phyloP scores from a whole-genome alignment of 2,888 invertebrate genomes.

The Bugula neritina region DNA sequence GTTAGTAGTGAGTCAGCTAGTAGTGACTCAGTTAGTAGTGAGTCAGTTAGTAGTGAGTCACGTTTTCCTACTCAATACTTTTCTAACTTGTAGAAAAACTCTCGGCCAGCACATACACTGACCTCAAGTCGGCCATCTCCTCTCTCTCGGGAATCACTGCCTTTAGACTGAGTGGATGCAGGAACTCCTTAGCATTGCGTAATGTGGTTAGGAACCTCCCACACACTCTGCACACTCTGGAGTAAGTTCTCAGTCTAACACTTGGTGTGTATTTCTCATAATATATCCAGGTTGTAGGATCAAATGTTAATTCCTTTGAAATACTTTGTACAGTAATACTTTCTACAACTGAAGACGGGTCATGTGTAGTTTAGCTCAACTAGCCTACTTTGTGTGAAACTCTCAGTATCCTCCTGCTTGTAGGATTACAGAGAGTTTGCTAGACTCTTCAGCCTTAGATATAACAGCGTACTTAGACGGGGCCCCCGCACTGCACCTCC shows the following conservation, averaged over 20 bases:
- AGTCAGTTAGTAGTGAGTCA: not conserved
- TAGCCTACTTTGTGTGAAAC: no score
- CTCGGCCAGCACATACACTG: conserved; percentile 15
- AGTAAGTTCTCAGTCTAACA: conserved; percentile 6
- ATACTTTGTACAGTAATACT: no score
- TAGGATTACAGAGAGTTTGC: conserved; percentile 35
- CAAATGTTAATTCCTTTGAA: no score
- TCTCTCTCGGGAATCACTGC: conserved; percentile 9
- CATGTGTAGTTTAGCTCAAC: no score
- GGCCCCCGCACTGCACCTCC: conserved; percentile 31
- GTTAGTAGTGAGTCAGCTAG: not conserved
- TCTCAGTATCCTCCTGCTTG: no score
- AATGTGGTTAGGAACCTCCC: conserved; percentile 15
- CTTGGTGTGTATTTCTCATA: no score
- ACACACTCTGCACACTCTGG: not conserved
- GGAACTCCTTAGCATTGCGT: conserved; percentile 10
- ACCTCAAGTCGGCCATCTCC: conserved; percentile 17
- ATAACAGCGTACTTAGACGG: conserved; percentile 36
- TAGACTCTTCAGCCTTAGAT: conserved; percentile 40
- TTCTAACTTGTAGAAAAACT: conserved; percentile 14
- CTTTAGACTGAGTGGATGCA: not conserved
- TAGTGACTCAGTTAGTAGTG: not conserved
- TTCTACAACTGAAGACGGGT: no score
- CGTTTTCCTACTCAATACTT: no score
- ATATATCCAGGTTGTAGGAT: no score